Percentiles rank a stretch among this genome's conserved stretches.
These are phyloP conservation scores for Drosophila pseudotakahashii DNA, from an alignment of 2,888 invertebrate species.

Conservation along the genomic window DNA sequence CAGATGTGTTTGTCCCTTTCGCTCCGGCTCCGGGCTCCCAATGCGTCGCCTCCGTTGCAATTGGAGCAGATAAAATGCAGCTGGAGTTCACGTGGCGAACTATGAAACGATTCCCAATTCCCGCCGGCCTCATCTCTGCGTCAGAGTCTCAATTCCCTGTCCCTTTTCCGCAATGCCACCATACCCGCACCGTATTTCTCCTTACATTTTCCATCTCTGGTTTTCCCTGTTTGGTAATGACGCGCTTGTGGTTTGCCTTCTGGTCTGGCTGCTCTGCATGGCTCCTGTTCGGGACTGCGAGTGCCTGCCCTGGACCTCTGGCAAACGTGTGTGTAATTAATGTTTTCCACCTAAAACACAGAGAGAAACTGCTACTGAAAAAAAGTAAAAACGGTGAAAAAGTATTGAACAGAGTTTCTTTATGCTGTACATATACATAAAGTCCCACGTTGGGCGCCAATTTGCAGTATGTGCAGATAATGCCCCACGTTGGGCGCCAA, in stretches of 20 bases:
- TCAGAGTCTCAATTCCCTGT: conserved; percentile 8
- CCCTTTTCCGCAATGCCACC: background rate
- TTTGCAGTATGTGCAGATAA: background rate
- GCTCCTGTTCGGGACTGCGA: background rate
- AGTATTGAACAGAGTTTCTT: no score
- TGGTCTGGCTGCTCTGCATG: conserved; percentile 21
- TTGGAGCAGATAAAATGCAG: conserved; percentile 75
- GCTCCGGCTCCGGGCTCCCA: background rate
- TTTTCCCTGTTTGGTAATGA: conserved; percentile 43
- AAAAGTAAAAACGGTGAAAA: background rate
- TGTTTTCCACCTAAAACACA: conserved; percentile 50
- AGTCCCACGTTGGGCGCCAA: background rate
- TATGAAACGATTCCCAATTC: conserved; percentile 38
- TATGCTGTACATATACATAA: background rate
- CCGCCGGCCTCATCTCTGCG: conserved; percentile 21
- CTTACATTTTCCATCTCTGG: conserved; percentile 12
- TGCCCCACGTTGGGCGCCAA: background rate
- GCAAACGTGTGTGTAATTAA: conserved; percentile 66
- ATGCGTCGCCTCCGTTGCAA: conserved; percentile 56
- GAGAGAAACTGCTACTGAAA: background rate
- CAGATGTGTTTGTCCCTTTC: conserved; percentile 8
- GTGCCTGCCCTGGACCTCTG: conserved; percentile 3
- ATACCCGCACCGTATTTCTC: no score
- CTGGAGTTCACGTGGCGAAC: conserved; percentile 55
- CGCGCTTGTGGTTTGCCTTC: conserved; percentile 47